Evolutionary conservation across 2,888 invertebrate genomes (phyloP).

Genomic region (Athalia cordata): DNA sequence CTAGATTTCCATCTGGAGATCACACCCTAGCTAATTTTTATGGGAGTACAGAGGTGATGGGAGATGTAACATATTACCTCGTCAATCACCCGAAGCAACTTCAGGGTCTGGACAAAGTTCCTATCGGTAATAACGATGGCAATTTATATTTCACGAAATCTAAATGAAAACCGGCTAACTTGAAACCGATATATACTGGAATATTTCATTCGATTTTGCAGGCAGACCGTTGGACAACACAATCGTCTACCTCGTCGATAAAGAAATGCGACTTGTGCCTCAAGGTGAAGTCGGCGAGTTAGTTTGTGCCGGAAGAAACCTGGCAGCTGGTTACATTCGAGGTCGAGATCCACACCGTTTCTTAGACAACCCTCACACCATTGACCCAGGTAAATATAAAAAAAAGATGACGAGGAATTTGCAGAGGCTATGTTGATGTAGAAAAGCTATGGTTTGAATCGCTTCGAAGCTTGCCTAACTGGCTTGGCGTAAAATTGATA

Average conservation of each 20-base stretch:
- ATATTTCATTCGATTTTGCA: constrained; percentile 61
- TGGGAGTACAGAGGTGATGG: constrained; percentile 94
- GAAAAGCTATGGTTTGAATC: no score
- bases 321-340: constrained; percentile 88
- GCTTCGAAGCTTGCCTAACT: no score
- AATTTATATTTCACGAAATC: neutral
- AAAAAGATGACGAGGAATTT: neutral
- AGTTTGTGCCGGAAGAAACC: constrained; percentile 86
- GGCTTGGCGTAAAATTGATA: no score
- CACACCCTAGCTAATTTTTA: constrained; percentile 90
- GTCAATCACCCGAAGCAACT: constrained; percentile 79
- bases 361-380: constrained; percentile 83
- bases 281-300: constrained; percentile 87
- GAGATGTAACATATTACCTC: constrained; percentile 88
- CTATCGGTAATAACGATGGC: constrained; percentile 81
- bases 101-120: constrained; percentile 81
- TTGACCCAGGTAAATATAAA: constrained; percentile 75
- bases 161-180: neutral
- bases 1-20: constrained; percentile 80
- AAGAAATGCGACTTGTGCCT: constrained; percentile 82
- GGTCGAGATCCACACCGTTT: constrained; percentile 85
- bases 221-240: constrained; percentile 88
- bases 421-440: no score
- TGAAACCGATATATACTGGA: neutral
- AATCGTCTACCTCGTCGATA: constrained; percentile 86